Conservation (phyloP, 2,113 vertebrate genomes). For the Psammodynastes pulverulentus region DNA sequence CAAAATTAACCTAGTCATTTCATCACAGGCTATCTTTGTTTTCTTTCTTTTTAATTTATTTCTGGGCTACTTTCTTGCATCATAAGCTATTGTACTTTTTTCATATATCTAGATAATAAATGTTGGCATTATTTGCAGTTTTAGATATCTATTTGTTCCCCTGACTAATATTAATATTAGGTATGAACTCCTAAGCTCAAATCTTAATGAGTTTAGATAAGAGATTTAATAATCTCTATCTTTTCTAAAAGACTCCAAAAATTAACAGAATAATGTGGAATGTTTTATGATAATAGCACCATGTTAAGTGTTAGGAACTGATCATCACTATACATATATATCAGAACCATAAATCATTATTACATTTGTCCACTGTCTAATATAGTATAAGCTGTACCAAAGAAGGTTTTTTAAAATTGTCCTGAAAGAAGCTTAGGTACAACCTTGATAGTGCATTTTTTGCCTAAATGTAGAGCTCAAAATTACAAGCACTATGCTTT, state of each 20-base stretch:
- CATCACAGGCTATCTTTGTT: neutral
- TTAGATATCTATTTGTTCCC: slow-evolving; percentile 1
- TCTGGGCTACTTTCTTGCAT: neutral
- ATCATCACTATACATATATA: neutral
- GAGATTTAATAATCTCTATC: neutral
- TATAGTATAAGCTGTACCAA: neutral
- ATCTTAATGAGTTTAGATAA: neutral
- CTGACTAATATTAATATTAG: neutral
- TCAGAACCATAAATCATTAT: neutral
- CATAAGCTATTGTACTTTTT: neutral
- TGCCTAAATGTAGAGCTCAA: neutral
- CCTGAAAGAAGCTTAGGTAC: neutral
- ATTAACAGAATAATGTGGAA: neutral
- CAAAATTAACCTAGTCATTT: neutral
- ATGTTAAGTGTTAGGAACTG: neutral
- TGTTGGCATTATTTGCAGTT: neutral
- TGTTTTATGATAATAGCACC: neutral
- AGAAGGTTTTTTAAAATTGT: neutral
- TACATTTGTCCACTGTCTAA: neutral
- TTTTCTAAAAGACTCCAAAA: neutral
- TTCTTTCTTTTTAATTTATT: neutral
- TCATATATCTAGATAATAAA: neutral
- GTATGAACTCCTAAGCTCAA: neutral
- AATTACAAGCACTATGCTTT: neutral
- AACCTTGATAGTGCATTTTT: neutral